Conservation (phyloP, 1,140 invertebrate genomes). For the Neodiprion lecontei region DNA sequence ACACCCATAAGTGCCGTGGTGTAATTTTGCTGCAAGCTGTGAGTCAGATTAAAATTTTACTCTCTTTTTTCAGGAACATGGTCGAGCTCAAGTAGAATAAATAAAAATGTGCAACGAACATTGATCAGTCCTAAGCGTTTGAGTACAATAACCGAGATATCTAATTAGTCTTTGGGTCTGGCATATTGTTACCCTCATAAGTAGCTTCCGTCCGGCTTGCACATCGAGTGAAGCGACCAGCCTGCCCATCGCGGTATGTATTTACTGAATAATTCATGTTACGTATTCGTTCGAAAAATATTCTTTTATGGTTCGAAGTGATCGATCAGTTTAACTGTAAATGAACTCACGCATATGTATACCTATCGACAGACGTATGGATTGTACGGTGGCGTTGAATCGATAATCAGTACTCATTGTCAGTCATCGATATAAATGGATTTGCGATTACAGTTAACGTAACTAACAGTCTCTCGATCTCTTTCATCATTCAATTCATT, state of each 20-base stretch:
- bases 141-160: not conserved
- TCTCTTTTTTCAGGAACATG: too few relatives aligned
- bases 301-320: not conserved
- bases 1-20: constrained; percentile 72
- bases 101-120: too few relatives aligned
- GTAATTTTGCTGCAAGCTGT: constrained; percentile 67
- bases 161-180: not conserved
- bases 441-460: too few relatives aligned
- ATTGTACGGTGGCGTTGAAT: not conserved
- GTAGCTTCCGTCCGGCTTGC: not conserved
- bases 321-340: constrained; percentile 1
- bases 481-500: too few relatives aligned
- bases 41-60: constrained; percentile 31
- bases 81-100: too few relatives aligned
- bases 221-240: not conserved
- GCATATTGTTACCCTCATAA: not conserved
- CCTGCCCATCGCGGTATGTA: not conserved
- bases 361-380: not conserved
- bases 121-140: not conserved
- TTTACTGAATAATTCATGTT: not conserved
- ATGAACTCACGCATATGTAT: not conserved
- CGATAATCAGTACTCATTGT: too few relatives aligned
- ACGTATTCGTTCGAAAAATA: not conserved
- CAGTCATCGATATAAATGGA: too few relatives aligned
- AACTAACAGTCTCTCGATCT: too few relatives aligned